Conservation (phyloP, 2,888 invertebrate species). For the Melitaea athalia region DNA sequence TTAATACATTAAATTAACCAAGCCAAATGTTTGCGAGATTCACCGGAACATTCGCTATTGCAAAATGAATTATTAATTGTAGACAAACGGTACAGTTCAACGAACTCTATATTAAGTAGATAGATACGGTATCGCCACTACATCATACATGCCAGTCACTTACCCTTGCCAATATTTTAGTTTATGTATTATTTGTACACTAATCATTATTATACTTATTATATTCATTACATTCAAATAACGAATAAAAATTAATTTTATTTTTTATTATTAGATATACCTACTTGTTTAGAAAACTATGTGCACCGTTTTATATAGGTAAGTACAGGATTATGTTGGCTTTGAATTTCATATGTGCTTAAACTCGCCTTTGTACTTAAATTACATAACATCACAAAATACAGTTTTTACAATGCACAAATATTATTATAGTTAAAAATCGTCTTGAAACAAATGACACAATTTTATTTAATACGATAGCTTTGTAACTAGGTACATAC, state of each 20-base stretch:
- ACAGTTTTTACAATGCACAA: no score
- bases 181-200: slow-evolving; percentile 10
- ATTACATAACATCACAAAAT: no score
- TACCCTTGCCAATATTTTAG: slow-evolving; percentile 38
- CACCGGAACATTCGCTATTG: slow-evolving; percentile 42
- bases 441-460: no score
- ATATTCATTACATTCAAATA: background rate
- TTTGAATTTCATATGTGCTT: no score
- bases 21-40: slow-evolving; percentile 25
- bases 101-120: slow-evolving; percentile 53
- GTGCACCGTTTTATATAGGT: no score
- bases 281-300: background rate
- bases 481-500: no score
- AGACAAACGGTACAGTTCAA: slow-evolving; percentile 65
- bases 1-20: slow-evolving; percentile 18
- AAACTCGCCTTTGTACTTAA: no score
- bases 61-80: slow-evolving; percentile 74
- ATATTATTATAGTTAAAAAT: no score
- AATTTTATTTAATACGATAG: no score
- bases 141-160: slow-evolving; percentile 48
- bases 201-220: background rate
- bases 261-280: slow-evolving; percentile 2
- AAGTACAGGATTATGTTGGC: no score
- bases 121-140: slow-evolving; percentile 42
- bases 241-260: background rate